These are phyloP conservation scores for Manis pentadactyla DNA, from an alignment of 2,797 vertebrate genomes.

Conservation along the genomic window DNA sequence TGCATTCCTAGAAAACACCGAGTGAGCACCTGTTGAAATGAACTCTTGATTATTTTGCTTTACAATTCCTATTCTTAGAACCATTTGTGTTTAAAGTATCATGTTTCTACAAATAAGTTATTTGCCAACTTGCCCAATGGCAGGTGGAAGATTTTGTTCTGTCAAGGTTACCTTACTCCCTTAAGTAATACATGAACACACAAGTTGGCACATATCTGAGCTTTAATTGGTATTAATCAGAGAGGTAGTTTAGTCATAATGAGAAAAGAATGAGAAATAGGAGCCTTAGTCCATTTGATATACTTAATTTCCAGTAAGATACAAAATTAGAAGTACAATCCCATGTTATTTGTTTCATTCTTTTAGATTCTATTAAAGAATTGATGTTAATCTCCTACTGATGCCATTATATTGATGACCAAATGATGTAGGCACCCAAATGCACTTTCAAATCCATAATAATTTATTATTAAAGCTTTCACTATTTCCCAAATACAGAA, in stretches of 20 bases:
- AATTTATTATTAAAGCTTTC: conserved; percentile 15
- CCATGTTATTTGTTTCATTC: conserved; percentile 30
- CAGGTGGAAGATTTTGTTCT: conserved; percentile 49
- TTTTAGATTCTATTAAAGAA: conserved; percentile 1
- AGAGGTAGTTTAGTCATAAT: conserved; percentile 31
- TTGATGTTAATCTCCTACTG: not conserved
- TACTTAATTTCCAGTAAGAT: conserved; percentile 10
- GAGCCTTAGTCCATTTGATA: conserved; percentile 30
- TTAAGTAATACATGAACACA: conserved; percentile 44
- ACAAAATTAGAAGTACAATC: conserved; percentile 53
- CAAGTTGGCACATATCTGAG: conserved; percentile 34
- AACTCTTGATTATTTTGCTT: conserved; percentile 49
- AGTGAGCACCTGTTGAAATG: conserved; percentile 6
- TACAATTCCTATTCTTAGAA: conserved; percentile 23
- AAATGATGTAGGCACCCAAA: not conserved
- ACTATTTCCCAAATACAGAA: not conserved
- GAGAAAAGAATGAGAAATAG: conserved; percentile 46
- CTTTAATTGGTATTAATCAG: conserved; percentile 20
- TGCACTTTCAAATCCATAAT: conserved; percentile 19
- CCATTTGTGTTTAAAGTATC: conserved; percentile 22
- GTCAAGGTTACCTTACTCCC: not conserved
- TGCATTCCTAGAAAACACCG: not conserved
- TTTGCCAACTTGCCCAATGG: conserved; percentile 39
- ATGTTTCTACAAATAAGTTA: conserved; percentile 6
- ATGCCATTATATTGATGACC: conserved; percentile 14